Conservation (phyloP, 1,140 invertebrate genomes). For the Lepidurus apus region DNA sequence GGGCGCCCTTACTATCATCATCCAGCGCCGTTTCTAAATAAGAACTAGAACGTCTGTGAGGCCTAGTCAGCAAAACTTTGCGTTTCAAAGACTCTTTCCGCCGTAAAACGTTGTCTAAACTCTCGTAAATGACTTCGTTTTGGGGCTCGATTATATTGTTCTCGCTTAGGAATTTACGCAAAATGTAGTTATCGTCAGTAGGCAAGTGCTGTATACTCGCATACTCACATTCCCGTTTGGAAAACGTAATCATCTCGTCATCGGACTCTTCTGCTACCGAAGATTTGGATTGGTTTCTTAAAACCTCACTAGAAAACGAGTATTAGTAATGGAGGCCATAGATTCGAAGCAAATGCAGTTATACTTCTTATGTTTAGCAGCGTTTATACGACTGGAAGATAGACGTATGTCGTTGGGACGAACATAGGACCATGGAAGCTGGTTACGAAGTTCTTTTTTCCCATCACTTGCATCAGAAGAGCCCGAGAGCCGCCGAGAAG, state of each 20-base stretch:
- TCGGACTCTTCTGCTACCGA: not conserved
- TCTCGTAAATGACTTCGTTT: constrained; percentile 1
- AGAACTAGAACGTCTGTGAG: not conserved
- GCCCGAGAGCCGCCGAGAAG: not conserved
- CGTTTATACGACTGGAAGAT: not conserved
- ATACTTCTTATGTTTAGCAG: not conserved
- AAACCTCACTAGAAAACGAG: not conserved
- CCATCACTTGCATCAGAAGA: not conserved
- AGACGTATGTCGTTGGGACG: not conserved
- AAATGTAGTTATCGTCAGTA: not conserved
- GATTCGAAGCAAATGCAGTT: too few species aligned
- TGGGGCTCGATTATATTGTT: not conserved
- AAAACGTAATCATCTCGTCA: not conserved
- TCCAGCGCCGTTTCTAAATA: constrained; percentile 9
- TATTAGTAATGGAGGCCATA: not conserved
- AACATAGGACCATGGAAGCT: constrained; percentile 3
- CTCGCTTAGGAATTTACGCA: not conserved
- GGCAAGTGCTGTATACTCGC: constrained; percentile 6
- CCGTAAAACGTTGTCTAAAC: not conserved
- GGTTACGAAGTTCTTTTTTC: not conserved
- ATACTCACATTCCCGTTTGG: not conserved
- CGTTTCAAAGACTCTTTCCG: not conserved
- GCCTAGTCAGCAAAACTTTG: not conserved
- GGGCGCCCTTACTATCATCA: not conserved
- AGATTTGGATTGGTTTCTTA: not conserved